These are phyloP conservation scores for Cottoperca gobio DNA, from an alignment of 2,797 vertebrate genomes.

Conservation along the genomic window DNA sequence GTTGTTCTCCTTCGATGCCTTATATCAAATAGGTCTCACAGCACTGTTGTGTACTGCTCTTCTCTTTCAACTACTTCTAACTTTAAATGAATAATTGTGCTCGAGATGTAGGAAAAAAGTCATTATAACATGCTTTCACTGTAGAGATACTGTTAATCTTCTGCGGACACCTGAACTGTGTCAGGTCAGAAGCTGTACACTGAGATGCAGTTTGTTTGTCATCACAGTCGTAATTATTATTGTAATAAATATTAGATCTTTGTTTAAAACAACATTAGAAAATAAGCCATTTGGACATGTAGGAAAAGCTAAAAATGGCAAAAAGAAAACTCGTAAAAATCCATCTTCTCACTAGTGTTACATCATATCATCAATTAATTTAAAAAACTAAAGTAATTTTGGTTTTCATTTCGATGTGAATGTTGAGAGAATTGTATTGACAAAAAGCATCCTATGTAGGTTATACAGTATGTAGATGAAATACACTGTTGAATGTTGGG, in stretches of 20 bases:
- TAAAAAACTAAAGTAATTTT: neutral
- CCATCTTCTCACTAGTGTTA: neutral
- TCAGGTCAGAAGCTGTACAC: conserved; percentile 10
- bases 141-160: conserved; percentile 9
- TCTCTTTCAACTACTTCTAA: conserved; percentile 15
- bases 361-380: neutral
- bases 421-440: neutral
- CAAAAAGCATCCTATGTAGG: neutral
- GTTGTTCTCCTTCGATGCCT: conserved; percentile 53
- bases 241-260: neutral
- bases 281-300: neutral
- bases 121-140: neutral
- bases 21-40: conserved; percentile 44
- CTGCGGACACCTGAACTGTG: conserved; percentile 18
- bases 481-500: conserved; percentile 15
- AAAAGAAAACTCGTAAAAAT: neutral
- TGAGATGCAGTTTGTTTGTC: conserved; percentile 1
- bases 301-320: neutral
- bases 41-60: conserved; percentile 3
- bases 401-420: conserved; percentile 16
- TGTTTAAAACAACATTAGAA: conserved; percentile 9
- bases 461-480: conserved; percentile 24
- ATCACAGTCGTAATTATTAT: conserved; percentile 5
- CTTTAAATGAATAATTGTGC: conserved; percentile 3
- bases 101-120: conserved; percentile 2